Evolutionary conservation across 2,888 invertebrate species (phyloP), one percentile per base, ranked within the genome.

Genomic region (Ormyrus pomaceus): DNA sequence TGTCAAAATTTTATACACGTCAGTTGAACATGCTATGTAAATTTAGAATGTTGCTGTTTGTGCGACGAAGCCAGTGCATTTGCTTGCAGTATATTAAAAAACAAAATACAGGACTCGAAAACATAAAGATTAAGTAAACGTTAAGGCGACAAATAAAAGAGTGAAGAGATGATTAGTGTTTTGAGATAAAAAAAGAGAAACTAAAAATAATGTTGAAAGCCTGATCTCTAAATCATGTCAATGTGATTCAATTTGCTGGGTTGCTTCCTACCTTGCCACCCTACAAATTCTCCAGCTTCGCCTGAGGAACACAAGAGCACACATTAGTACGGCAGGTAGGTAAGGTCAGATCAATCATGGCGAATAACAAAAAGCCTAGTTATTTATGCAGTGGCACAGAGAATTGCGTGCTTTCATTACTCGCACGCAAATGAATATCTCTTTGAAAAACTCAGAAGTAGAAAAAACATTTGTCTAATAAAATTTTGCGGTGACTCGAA

Each of bases 251-350:
- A 92, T 92, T 82, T 92, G 92, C 89, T 90, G 88, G 90, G 89
- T 92, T 93, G 92, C 93, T 90, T 91, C 91, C 93, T 94, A 94
- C 94, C 94, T 94, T 94, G 94, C 94, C 94, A 94, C 93, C 94
- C 94, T 93, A 94, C 94, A 94, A 94, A 94, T 91, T 94, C 94
- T 93, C 94, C 94, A 92, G 94, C 94, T 93, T 94, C 94, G 93
- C 94, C 94, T 94, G 93, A 92, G 93, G 93, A 91, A 91, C 90
- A 92, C 92, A 93, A 92, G 93, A 93, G 93, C 92, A 93, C 92
- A 93, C 92, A 93, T 91, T 91, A 91, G 90, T 91, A 91, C 88
- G 89, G 90, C 90, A 90, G 89, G 89, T 90, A 90, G 89, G 90
- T 89, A 89, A 89, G 88, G 87, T 90, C 90, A 87, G 88, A 88